Conservation (phyloP, 2,888 invertebrate species). For the Phania funesta region DNA sequence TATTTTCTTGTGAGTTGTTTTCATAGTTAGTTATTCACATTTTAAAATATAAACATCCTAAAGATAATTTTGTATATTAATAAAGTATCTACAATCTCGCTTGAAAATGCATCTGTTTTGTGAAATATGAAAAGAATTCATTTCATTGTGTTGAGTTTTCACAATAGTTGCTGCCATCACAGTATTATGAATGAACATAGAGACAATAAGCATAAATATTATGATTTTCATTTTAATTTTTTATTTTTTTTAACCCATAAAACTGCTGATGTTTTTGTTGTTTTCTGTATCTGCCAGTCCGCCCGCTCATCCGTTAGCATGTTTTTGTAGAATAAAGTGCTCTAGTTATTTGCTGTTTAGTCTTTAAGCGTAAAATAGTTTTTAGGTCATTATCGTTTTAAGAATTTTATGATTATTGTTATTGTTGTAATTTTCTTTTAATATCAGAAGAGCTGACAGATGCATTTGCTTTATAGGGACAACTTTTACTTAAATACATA, state of each 20-base stretch:
- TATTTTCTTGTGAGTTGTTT: no score
- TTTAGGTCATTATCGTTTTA: constrained; percentile 66
- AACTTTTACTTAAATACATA: not conserved
- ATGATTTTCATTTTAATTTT: not conserved
- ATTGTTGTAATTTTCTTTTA: not conserved
- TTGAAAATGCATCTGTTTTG: not conserved
- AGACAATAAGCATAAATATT: constrained; percentile 19
- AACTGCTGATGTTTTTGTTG: not conserved
- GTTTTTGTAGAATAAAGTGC: constrained; percentile 56
- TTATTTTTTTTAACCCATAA: no score
- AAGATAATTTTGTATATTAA: no score
- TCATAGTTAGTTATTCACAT: no score
- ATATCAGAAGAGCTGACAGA: constrained; percentile 5
- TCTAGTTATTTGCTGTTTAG: constrained; percentile 53
- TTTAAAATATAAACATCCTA: no score
- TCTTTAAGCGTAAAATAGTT: constrained; percentile 56
- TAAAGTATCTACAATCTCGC: not conserved
- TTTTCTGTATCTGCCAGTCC: not conserved
- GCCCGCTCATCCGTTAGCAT: not conserved
- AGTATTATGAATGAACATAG: constrained; percentile 13
- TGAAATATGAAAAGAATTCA: not conserved
- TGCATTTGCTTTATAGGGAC: constrained; percentile 26
- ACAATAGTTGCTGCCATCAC: constrained; percentile 8
- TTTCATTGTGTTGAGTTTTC: constrained; percentile 4
- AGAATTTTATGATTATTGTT: constrained; percentile 42